These are phyloP conservation scores for Dolichotis patagonum DNA, from an alignment of 2,113 vertebrate genomes.

Conservation along the genomic window DNA sequence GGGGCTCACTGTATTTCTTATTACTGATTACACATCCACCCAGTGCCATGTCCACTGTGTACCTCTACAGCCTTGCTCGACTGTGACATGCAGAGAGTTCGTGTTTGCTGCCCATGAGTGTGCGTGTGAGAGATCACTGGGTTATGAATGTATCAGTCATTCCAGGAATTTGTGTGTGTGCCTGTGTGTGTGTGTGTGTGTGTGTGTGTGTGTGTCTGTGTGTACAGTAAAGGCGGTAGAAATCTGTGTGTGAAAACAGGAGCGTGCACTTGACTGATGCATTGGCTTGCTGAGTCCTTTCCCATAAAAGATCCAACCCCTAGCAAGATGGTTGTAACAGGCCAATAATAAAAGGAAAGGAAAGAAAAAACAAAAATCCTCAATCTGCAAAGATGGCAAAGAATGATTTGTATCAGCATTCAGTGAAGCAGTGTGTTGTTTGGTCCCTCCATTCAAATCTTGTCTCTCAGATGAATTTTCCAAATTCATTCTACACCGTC, in stretches of 20 bases:
- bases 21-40: constrained; percentile 80
- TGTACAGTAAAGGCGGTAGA: constrained; percentile 25
- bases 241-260: constrained; percentile 4
- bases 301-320: neutral
- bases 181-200: neutral
- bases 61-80: constrained; percentile 68
- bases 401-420: constrained; percentile 17
- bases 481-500: constrained; percentile 48
- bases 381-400: constrained; percentile 36
- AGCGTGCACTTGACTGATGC: neutral
- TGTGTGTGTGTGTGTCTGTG: neutral
- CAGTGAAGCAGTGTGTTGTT: neutral
- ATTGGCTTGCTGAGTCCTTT: neutral
- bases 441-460: constrained; percentile 37
- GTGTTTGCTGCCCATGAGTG: neutral
- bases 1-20: constrained; percentile 80
- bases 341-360: neutral
- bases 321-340: constrained; percentile 3
- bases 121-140: constrained; percentile 49
- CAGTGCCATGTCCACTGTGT: constrained; percentile 63
- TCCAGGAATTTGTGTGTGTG: constrained; percentile 67
- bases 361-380: neutral
- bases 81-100: constrained; percentile 55
- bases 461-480: constrained; percentile 59
- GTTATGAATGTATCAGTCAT: constrained; percentile 47